Evolutionary conservation across 2,797 vertebrate genomes (phyloP), one percentile per base, ranked within the genome.

Genomic region (Lutjanus campechanus): DNA sequence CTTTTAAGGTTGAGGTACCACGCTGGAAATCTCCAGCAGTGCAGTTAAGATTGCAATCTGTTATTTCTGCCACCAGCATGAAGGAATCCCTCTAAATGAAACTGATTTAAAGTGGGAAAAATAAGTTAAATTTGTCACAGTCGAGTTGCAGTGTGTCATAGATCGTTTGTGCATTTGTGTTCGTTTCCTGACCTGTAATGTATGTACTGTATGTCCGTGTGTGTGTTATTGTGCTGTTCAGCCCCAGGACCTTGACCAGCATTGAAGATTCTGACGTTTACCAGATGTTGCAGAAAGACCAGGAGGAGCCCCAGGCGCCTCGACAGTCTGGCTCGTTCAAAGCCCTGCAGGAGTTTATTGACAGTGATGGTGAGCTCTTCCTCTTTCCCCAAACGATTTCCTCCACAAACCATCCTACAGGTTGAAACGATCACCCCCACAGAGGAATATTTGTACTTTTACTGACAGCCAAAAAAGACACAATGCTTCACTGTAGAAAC

Each of bases 321-420:
- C 96, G 97, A 36, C 98, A 99, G 90, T 99, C 98, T 0, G 97
- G 98, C 71, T 99, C 98, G 70, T 99, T 99, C 89, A 96, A 95
- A 89, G 97, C 98, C 82, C 97, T 99, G 86, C 98, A 99, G 95
- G 98, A 97, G 0, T 95, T 96, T 70, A 97, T 99, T 50, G 95
- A 97, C 81, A 94, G 93, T 7, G 98, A 99, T 56, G 97, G 97
- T 98, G 92, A 96, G 96, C 49, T 72, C 50, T 11, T 40, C 25
- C 10, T 69, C 15, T 19, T 8, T 46, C 43, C 25, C 25, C 11
- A 46, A 8, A 44, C 43, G 13, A 69, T 49, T 60, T 19, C 41
- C 66, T 62, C 58, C 19, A 62, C 12, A 47, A 46, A 54, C 29
- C 13, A n/a, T 64, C 61, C 53, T 12, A 16, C 15, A 46, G 19